A percentile compares a stretch with the other conserved stretches of the same genome.
These are phyloP conservation scores for Falco columbarius DNA, from an alignment of 2,797 vertebrate genomes.

Conservation along the genomic window DNA sequence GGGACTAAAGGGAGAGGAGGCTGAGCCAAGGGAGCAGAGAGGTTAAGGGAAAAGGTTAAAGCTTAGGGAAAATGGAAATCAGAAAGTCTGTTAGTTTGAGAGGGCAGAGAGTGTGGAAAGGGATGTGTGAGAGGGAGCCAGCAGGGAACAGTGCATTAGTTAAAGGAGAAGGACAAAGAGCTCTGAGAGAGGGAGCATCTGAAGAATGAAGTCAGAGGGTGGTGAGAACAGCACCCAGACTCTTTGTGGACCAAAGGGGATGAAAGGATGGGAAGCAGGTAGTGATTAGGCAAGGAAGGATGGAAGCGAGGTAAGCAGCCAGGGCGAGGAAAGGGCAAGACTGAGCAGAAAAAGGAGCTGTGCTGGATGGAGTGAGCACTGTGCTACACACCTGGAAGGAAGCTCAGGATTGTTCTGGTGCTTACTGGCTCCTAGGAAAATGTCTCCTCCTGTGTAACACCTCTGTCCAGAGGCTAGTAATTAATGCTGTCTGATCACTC, in stretches of 20 bases:
- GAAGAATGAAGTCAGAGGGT: background rate
- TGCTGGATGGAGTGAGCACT: background rate
- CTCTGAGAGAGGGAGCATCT: background rate
- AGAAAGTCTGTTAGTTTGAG: background rate
- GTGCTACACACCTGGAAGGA: background rate
- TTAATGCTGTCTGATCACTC: rapidly evolving
- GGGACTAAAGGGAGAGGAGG: background rate
- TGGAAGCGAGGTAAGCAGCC: background rate
- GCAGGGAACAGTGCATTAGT: background rate
- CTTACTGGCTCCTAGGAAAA: background rate
- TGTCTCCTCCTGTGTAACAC: background rate
- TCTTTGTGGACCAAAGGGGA: background rate
- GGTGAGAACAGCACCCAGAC: background rate
- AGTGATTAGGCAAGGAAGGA: background rate
- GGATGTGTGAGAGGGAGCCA: background rate
- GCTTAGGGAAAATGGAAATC: background rate
- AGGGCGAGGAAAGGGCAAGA: background rate
- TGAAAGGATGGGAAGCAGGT: background rate
- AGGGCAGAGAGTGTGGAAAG: background rate
- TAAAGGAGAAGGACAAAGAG: background rate
- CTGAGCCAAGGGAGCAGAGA: background rate
- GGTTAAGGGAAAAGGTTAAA: background rate
- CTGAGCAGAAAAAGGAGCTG: background rate
- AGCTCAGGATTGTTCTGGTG: background rate
- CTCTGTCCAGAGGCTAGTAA: background rate